Conservation (phyloP, 2,797 vertebrate genomes). For the Podarcis siculus region DNA sequence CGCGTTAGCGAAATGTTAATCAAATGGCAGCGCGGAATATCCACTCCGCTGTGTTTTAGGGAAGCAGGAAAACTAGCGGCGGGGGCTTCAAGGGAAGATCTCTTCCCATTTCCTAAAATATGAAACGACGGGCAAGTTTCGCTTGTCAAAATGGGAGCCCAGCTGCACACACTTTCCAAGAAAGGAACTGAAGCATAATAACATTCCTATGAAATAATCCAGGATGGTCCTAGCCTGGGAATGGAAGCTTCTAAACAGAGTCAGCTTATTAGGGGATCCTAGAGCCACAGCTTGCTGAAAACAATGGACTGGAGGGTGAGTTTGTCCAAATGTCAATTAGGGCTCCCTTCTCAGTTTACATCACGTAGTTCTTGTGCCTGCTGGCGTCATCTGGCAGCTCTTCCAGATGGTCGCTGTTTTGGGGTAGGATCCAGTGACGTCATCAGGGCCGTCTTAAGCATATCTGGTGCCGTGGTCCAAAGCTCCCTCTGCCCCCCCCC, state of each 20-base stretch:
- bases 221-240: neutral
- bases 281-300: neutral
- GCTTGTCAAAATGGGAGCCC: neutral
- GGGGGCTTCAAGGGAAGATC: neutral
- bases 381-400: too few species aligned
- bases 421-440: too few species aligned
- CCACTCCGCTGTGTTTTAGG: neutral
- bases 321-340: neutral
- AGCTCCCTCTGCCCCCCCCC: too few species aligned
- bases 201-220: neutral
- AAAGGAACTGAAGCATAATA: neutral
- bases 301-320: neutral
- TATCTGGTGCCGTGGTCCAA: too few species aligned
- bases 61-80: neutral
- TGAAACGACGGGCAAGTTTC: neutral
- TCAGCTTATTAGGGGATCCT: neutral
- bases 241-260: neutral
- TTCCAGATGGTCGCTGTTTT: too few species aligned
- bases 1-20: constrained; percentile 24
- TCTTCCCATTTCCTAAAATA: neutral
- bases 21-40: constrained; percentile 2
- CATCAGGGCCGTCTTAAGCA: too few species aligned
- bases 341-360: neutral
- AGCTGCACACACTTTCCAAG: neutral
- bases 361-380: neutral